Percentiles rank a stretch among this genome's conserved stretches.
Evolutionary conservation across 1,140 invertebrate species (phyloP).

Genomic region (Hylaeus volcanicus): DNA sequence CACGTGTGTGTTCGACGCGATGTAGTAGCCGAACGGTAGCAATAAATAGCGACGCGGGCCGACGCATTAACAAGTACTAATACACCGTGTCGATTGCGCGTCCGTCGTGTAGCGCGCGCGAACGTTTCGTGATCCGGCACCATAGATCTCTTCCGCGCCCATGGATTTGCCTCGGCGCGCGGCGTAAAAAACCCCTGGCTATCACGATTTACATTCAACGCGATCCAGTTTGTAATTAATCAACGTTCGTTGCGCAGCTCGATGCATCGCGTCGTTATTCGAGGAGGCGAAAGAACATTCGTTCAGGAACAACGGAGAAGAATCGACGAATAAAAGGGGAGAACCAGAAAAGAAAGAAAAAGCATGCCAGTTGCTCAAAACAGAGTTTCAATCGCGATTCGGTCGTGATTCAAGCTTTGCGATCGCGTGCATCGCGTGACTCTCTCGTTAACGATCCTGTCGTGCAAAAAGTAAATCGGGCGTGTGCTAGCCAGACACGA

Average conservation of each 20-base stretch:
- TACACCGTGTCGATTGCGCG: constrained; percentile 48
- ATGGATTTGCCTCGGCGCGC: constrained; percentile 22
- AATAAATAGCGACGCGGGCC: constrained; percentile 37
- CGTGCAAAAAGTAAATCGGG: constrained; percentile 43
- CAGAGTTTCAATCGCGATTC: constrained; percentile 34
- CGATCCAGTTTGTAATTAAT: constrained; percentile 48
- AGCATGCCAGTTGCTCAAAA: constrained; percentile 22
- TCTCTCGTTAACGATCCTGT: constrained; percentile 50
- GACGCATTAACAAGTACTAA: constrained; percentile 47
- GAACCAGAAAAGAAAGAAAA: background rate
- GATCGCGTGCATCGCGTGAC: constrained; percentile 61
- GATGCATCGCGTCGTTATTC: background rate
- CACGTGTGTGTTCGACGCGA: constrained; percentile 18
- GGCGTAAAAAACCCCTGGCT: constrained; percentile 32
- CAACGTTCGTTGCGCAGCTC: constrained; percentile 3
- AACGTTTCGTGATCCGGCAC: constrained; percentile 34
- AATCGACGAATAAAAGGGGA: background rate
- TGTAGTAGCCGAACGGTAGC: constrained; percentile 28
- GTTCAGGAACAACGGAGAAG: background rate
- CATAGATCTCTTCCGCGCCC: constrained; percentile 53
- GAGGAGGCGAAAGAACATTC: background rate
- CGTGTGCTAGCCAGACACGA: constrained; percentile 40
- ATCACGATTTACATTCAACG: constrained; percentile 51
- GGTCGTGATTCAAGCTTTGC: constrained; percentile 38
- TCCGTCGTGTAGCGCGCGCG: constrained; percentile 33